Evolutionary conservation across 2,113 vertebrate species (phyloP).

Genomic region (Numenius arquata): DNA sequence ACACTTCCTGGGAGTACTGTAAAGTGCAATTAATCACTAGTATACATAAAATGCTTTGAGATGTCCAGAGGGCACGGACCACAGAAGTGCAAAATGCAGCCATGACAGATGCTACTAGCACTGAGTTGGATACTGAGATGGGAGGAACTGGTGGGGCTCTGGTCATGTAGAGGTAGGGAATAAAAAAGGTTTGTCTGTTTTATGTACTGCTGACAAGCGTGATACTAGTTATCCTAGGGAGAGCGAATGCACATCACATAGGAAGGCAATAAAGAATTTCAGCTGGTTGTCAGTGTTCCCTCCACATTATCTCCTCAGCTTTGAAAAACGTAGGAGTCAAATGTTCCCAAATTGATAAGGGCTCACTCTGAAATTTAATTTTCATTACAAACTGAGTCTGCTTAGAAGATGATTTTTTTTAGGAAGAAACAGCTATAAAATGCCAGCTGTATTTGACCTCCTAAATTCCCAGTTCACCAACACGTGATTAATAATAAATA

Average conservation of each 20-base stretch:
- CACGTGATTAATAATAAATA: neutral
- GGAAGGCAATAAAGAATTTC: constrained; percentile 6
- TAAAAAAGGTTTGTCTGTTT: neutral
- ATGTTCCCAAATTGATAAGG: neutral
- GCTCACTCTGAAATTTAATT: neutral
- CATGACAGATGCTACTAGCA: neutral
- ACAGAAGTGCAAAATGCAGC: neutral
- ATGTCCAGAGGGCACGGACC: neutral
- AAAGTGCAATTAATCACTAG: neutral
- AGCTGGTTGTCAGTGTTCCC: neutral
- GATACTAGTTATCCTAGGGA: neutral
- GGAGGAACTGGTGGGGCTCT: neutral
- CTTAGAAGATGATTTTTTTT: neutral
- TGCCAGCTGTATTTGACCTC: neutral
- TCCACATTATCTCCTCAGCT: neutral
- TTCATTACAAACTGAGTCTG: neutral
- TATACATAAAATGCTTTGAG: neutral
- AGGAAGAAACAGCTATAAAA: constrained; percentile 10
- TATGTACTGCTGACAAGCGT: constrained; percentile 8
- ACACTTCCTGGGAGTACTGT: neutral
- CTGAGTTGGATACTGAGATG: neutral
- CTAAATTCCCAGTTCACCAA: constrained; percentile 1
- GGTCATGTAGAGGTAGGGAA: neutral
- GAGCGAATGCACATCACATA: neutral
- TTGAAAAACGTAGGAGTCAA: neutral